Conservation (phyloP, 2,113 vertebrate genomes). For the Orcinus orca region DNA sequence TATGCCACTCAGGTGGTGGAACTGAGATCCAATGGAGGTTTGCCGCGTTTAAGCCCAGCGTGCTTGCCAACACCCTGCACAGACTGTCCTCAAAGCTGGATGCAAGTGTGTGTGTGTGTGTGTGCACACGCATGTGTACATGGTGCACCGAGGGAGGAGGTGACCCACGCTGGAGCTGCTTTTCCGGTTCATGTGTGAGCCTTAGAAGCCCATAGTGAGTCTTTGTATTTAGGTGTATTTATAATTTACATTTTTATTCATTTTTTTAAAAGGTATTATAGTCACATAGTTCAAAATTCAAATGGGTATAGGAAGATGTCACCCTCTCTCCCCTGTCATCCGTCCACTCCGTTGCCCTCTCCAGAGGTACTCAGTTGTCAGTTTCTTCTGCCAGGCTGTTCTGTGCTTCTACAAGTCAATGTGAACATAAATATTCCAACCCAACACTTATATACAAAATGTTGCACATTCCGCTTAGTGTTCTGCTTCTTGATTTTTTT, state of each 20-base stretch:
- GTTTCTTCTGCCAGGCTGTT: neutral
- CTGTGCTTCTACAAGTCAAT: neutral
- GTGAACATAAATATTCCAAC: neutral
- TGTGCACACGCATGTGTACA: rapidly evolving
- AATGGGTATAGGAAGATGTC: neutral
- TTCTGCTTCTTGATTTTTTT: neutral
- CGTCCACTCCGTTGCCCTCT: neutral
- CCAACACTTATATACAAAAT: neutral
- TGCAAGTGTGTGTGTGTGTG: rapidly evolving
- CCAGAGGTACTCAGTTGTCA: neutral
- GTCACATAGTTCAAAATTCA: neutral
- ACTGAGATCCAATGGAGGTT: neutral
- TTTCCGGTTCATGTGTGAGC: neutral
- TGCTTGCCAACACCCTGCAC: neutral
- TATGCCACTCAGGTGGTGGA: neutral
- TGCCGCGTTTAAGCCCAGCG: neutral
- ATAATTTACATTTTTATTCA: neutral
- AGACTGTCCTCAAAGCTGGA: neutral
- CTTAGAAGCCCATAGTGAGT: neutral
- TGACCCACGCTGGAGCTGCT: neutral
- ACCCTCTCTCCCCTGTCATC: neutral
- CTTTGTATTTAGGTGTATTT: neutral
- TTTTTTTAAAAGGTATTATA: neutral
- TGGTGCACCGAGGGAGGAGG: neutral
- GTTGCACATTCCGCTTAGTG: neutral